These are phyloP conservation scores for Saturnia japonica DNA, from an alignment of 2,888 invertebrate species.

Conservation along the genomic window DNA sequence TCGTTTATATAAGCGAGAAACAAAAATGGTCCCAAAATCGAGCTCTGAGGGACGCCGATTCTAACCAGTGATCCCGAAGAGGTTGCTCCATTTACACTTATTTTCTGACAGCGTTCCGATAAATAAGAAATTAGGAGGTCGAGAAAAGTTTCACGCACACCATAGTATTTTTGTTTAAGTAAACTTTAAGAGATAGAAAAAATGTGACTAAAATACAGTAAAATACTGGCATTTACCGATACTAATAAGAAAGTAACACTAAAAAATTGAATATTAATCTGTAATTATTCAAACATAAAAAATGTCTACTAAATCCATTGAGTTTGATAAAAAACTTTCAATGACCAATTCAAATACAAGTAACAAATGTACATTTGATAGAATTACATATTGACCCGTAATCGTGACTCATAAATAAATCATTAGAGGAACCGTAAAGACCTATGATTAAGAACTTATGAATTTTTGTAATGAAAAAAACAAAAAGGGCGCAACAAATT, in stretches of 20 bases:
- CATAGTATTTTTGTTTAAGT: too few species aligned
- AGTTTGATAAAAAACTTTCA: neutral
- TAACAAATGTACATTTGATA: neutral
- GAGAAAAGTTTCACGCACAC: too few species aligned
- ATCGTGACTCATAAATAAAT: slow-evolving; percentile 3
- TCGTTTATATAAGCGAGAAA: too few species aligned
- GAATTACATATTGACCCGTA: neutral
- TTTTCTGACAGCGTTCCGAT: too few species aligned
- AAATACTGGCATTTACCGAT: neutral
- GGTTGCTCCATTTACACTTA: too few species aligned
- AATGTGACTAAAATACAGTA: too few species aligned
- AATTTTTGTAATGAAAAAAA: neutral
- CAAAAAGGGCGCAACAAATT: neutral
- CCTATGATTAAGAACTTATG: slow-evolving; percentile 2
- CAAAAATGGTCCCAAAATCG: too few species aligned
- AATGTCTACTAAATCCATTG: too few species aligned
- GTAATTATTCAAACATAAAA: neutral
- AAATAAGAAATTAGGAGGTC: too few species aligned
- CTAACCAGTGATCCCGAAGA: too few species aligned
- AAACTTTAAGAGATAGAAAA: too few species aligned
- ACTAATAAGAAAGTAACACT: neutral
- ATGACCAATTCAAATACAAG: neutral
- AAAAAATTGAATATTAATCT: neutral
- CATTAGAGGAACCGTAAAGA: neutral
- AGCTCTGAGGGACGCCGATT: too few species aligned